Base-by-base conservation (phyloP, 2,797 vertebrate genomes). In the Gorsachius magnificus region DNA sequence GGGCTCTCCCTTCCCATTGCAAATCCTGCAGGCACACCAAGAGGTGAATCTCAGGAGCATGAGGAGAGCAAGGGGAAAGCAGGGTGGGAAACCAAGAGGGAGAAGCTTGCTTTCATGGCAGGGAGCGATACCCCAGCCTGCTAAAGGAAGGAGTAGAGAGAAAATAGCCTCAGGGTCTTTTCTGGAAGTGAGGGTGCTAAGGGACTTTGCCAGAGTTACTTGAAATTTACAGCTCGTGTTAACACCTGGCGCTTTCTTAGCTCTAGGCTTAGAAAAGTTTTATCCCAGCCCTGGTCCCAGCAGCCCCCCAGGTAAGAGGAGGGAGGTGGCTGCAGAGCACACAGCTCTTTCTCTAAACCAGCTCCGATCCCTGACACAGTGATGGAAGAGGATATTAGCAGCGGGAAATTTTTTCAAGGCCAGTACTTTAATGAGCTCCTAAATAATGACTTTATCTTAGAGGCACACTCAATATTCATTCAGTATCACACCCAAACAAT, bases 311-410 rank as follows among this genome's bases (percentile, higher is more conserved):
- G 46, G 70, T 43, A 57, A 56, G 58, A 53, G 60, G 9, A 35
- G 25, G 65, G 26, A 72, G 58, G 65, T 0, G 0, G 64, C 46
- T 79, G 43, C 1, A 2, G 57, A 96, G 50, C 57, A 82, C n/a
- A 12, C 33, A 41, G 53, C 25, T 28, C 58, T 88, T 89, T 66
- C 66, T 68, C 74, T 60, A 63, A 79, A 80, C 18, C 33, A 75
- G 86, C 82, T 89, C 60, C 14, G 0, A 35, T 75, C 54, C 76
- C 88, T 94, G 97, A 95, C 95, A 97, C 50, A 43, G 95, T 97
- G 96, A 97, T 96, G 87, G 83, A 97, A 87, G 97, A 97, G 95
- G 83, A 88, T 91, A 97, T 97, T 97, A 97, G 94, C 87, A 89
- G 81, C 4, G 9, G 90, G 89, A 97, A 96, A 71, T 91, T 96